These are phyloP conservation scores for Drosophila neotestacea DNA, from an alignment of 2,888 invertebrate species.

Conservation along the genomic window DNA sequence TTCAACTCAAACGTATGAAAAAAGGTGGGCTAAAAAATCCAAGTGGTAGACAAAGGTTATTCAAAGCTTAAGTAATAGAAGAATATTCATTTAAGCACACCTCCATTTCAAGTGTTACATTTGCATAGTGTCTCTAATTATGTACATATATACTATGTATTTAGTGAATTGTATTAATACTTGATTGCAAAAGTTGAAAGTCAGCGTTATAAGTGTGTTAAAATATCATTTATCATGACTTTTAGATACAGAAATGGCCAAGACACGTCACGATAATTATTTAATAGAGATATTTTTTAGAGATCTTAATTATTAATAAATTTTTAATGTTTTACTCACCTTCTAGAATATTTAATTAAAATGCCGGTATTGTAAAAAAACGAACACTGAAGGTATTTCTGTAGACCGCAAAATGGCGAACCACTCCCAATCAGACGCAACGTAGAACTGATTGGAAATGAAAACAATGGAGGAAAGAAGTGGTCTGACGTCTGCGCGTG, in stretches of 20 bases:
- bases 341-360: slow-evolving; percentile 49
- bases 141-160: slow-evolving; percentile 1
- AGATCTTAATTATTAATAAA: too few species aligned
- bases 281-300: background rate
- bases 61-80: slow-evolving; percentile 43
- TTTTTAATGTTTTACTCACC: slow-evolving; percentile 50
- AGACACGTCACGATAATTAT: slow-evolving; percentile 1
- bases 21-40: slow-evolving; percentile 29
- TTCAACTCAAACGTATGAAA: slow-evolving; percentile 49
- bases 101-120: slow-evolving; percentile 25
- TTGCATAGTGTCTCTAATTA: slow-evolving; percentile 20
- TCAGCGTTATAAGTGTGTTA: slow-evolving; percentile 45
- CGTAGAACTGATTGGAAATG: slow-evolving; percentile 64
- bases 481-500: slow-evolving; percentile 50
- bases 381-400: slow-evolving; percentile 32
- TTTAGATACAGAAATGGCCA: background rate
- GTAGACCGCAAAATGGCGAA: slow-evolving; percentile 52
- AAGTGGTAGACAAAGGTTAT: slow-evolving; percentile 39
- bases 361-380: slow-evolving; percentile 44
- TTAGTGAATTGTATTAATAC: background rate
- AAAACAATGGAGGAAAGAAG: slow-evolving; percentile 54
- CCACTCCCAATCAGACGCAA: slow-evolving; percentile 66
- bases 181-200: slow-evolving; percentile 33
- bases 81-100: slow-evolving; percentile 56
- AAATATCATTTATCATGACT: slow-evolving; percentile 19